Evolutionary conservation across 2,113 vertebrate genomes (phyloP), one percentile per base, ranked within the genome.

Genomic region (Neotoma lepida): DNA sequence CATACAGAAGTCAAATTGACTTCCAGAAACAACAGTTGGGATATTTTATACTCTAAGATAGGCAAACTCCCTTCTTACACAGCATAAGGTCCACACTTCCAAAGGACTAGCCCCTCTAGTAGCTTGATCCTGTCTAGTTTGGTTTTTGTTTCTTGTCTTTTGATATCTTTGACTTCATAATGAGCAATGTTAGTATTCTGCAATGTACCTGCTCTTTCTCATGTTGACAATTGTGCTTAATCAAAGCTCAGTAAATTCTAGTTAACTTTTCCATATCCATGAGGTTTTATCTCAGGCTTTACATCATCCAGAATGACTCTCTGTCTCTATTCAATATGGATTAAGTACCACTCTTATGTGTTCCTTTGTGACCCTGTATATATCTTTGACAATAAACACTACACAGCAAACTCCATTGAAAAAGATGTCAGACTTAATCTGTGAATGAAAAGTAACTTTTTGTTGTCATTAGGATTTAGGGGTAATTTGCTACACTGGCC

Each of bases 261-360:
- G 4, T 35, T 85, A 41, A 77, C 4, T 26, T 12, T 30, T n/a
- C 10, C 9, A 96, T 33, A 66, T 68, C 3, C 6, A 76, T 86
- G 64, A 28, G n/a, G 18, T 51, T 18, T 89, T 85, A 5, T 64
- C 2, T 77, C 44, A 88, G 28, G 46, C 9, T 5, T 89, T 46
- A n/a, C 2, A n/a, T 66, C 30, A 10, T 73, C 13, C 7, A 73
- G 30, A 89, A 77, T 64, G 3, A 71, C 28, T 85, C 20, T 26
- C 1, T n/a, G 7, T 26, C 4, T 0, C 14, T 74, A 0, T 49
- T 63, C 44, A 82, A 2, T 44, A 20, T 63, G 4, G 8, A 28
- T 33, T 91, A 64, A 39, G 6, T 5, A 26, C 0, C 13, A 70
- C 7, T 44, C 26, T 6, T 44, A 13, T 17, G 1, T 54, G 20